A percentile compares a stretch with the other conserved stretches of the same genome.
phyloP scores from a whole-genome alignment of 2,888 invertebrate genomes.

The Idaea straminata region DNA sequence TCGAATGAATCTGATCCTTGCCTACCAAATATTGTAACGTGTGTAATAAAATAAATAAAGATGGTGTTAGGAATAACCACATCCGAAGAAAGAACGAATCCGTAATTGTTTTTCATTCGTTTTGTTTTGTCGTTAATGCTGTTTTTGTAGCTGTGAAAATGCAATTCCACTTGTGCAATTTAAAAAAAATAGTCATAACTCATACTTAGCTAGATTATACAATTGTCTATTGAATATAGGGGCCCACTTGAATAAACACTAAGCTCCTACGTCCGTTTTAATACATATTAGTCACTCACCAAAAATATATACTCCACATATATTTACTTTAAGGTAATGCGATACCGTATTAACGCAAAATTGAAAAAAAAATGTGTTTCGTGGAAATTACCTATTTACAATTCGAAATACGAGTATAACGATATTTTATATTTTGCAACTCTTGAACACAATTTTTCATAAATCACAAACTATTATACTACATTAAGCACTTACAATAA shows the following conservation, averaged over 20 bases:
- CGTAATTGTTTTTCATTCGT: slow-evolving; percentile 58
- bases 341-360: no score
- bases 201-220: slow-evolving; percentile 74
- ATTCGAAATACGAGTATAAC: no score
- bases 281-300: slow-evolving; percentile 26
- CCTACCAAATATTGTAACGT: slow-evolving; percentile 55
- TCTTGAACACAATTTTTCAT: no score
- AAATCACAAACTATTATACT: no score
- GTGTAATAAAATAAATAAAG: slow-evolving; percentile 30
- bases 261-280: slow-evolving; percentile 61
- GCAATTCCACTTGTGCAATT: slow-evolving; percentile 80
- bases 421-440: no score
- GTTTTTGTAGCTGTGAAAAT: slow-evolving; percentile 76
- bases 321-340: no score
- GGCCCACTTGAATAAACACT: slow-evolving; percentile 71
- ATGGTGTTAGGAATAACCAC: slow-evolving; percentile 50
- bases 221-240: slow-evolving; percentile 77
- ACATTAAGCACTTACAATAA: no score
- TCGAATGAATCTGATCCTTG: slow-evolving; percentile 65
- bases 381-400: no score
- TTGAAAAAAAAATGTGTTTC: no score
- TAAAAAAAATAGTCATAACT: slow-evolving; percentile 77
- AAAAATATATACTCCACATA: background rate
- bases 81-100: slow-evolving; percentile 49
- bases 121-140: slow-evolving; percentile 64